These are phyloP conservation scores for Metopia argyrocephala DNA, from an alignment of 2,888 invertebrate species.

Conservation along the genomic window DNA sequence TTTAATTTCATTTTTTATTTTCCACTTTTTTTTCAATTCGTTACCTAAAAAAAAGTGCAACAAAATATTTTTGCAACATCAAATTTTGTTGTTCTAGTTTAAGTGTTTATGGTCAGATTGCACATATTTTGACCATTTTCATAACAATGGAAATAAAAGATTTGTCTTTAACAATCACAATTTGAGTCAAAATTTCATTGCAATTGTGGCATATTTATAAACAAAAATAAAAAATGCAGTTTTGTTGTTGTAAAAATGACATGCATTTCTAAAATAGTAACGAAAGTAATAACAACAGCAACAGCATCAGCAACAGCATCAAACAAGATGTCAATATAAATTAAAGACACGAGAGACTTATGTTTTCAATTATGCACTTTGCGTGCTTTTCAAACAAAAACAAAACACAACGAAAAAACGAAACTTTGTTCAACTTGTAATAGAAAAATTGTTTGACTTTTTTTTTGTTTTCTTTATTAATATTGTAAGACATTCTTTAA, in stretches of 20 bases:
- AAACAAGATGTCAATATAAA: conserved; percentile 44
- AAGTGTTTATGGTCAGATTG: conserved; percentile 38
- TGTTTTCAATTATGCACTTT: conserved; percentile 27
- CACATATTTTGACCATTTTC: conserved; percentile 45
- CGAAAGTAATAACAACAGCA: background rate
- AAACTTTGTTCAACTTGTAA: no score
- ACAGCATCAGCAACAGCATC: conserved; percentile 1
- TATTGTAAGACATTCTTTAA: no score
- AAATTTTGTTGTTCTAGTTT: conserved; percentile 45
- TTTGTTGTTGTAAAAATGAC: background rate
- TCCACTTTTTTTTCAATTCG: background rate
- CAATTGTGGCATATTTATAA: background rate
- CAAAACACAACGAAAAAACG: background rate
- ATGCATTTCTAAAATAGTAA: conserved; percentile 42
- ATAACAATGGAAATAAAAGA: conserved; percentile 37
- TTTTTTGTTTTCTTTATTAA: conserved; percentile 3
- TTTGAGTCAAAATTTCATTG: conserved; percentile 30
- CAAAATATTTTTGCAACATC: conserved; percentile 21
- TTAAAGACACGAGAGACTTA: conserved; percentile 41
- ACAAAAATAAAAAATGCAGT: background rate
- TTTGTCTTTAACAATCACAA: conserved; percentile 52
- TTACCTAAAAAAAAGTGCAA: background rate
- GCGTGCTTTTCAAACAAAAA: background rate
- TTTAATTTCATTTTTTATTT: background rate
- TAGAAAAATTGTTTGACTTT: background rate